Percentiles rank a stretch among this genome's conserved stretches.
Conservation (phyloP, 2,888 invertebrate species). For the Neria commutata region DNA sequence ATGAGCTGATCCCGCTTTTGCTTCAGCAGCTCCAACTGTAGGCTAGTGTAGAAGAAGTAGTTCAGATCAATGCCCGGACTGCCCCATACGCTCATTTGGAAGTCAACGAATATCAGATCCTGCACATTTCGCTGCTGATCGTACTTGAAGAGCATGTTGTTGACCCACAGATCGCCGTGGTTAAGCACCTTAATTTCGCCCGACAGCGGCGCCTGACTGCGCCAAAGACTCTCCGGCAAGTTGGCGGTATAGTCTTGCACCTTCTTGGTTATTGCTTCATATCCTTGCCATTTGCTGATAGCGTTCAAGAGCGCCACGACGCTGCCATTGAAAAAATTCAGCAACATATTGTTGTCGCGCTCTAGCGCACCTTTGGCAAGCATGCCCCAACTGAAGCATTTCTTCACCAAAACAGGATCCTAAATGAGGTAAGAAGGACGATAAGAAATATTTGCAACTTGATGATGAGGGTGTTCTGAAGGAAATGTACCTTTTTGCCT, state of each 20-base stretch:
- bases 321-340: constrained; percentile 40
- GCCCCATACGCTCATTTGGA: constrained; percentile 52
- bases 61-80: constrained; percentile 60
- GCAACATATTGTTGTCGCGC: constrained; percentile 36
- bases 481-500: constrained; percentile 62
- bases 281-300: constrained; percentile 60
- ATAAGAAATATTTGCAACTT: not conserved
- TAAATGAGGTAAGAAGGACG: constrained; percentile 17
- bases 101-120: constrained; percentile 53
- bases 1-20: constrained; percentile 47
- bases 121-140: constrained; percentile 5
- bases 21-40: constrained; percentile 45
- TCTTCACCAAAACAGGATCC: constrained; percentile 40
- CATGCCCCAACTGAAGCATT: constrained; percentile 42
- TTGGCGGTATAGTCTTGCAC: constrained; percentile 42
- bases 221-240: constrained; percentile 39
- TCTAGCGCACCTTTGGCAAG: constrained; percentile 38
- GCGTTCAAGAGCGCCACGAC: constrained; percentile 44
- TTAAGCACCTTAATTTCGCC: constrained; percentile 60
- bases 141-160: constrained; percentile 64
- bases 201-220: constrained; percentile 38
- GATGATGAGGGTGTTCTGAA: not conserved
- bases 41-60: constrained; percentile 58
- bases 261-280: constrained; percentile 57
- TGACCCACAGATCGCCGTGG: constrained; percentile 65